Percentiles rank a stretch among this genome's conserved stretches.
Evolutionary conservation across 2,113 vertebrate species (phyloP).

Genomic region (Eidolon helvum): DNA sequence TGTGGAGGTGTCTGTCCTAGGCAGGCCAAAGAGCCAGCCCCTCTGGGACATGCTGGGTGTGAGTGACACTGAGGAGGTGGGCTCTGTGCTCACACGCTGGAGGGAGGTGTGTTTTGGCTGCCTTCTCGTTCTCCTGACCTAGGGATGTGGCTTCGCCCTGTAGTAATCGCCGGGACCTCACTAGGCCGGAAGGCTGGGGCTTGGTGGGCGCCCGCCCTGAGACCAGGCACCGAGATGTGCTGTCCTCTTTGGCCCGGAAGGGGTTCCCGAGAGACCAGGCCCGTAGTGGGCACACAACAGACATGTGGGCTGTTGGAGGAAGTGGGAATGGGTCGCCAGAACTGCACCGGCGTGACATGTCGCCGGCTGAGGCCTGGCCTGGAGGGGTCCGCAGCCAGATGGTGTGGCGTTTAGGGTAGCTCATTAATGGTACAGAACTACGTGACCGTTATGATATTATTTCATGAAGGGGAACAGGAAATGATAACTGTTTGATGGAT

Average conservation of each 20-base stretch:
- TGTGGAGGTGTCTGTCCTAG: neutral
- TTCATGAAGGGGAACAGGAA: neutral
- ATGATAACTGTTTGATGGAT: neutral
- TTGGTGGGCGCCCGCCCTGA: rapidly evolving
- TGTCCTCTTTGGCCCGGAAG: neutral
- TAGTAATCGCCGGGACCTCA: neutral
- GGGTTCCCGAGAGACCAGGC: neutral
- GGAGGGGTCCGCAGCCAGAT: slow-evolving; percentile 8
- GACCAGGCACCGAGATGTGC: neutral
- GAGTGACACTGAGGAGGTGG: too few species aligned
- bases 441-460: neutral
- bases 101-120: neutral
- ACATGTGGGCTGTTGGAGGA: rapidly evolving
- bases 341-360: rapidly evolving
- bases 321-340: rapidly evolving
- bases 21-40: neutral
- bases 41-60: neutral
- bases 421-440: neutral
- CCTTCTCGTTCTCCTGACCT: neutral
- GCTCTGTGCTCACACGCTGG: neutral
- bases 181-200: neutral
- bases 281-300: neutral
- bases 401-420: neutral
- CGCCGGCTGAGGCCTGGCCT: neutral
- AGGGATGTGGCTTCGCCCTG: rapidly evolving